Percentiles rank a stretch among this genome's conserved stretches.
phyloP scores from a whole-genome alignment of 1,140 invertebrate genomes.

The Sitodiplosis mosellana region DNA sequence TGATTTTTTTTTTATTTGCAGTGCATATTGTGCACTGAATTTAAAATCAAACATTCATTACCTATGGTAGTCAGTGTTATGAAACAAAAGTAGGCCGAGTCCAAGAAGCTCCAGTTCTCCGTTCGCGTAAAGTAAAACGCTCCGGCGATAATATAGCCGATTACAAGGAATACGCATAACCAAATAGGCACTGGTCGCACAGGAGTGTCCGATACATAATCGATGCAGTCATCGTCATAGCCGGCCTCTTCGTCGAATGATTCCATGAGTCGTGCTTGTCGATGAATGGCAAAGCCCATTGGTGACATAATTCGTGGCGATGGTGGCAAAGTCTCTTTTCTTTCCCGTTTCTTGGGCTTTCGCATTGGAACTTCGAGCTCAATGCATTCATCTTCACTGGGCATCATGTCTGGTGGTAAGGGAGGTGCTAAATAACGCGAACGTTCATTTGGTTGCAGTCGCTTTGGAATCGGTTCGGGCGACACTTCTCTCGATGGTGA shows the following conservation, averaged over 20 bases:
- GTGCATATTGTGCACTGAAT: too few species aligned
- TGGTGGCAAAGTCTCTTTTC: conserved; percentile 12
- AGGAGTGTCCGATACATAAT: conserved; percentile 20
- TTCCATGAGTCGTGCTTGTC: conserved; percentile 24
- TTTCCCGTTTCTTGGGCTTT: neutral
- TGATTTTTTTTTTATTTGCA: too few species aligned
- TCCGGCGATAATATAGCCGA: conserved; percentile 75
- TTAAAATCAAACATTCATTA: conserved; percentile 10
- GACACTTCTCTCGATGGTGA: too few species aligned
- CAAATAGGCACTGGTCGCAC: conserved; percentile 67
- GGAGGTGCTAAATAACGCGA: neutral
- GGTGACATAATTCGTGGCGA: conserved; percentile 47
- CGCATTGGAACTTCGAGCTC: neutral
- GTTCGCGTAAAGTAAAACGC: conserved; percentile 67
- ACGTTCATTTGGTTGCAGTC: conserved; percentile 7
- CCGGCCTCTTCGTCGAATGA: conserved; percentile 25
- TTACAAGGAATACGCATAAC: conserved; percentile 73
- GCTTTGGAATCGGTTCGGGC: conserved; percentile 7
- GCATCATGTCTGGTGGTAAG: neutral
- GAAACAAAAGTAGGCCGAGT: conserved; percentile 90
- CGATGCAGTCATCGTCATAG: conserved; percentile 32
- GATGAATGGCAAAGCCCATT: conserved; percentile 40
- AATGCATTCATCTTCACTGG: neutral
- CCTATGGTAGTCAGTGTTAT: conserved; percentile 88
- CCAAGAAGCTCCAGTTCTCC: conserved; percentile 79